Conservation (phyloP, 1,140 invertebrate species). For the Zaprionus capensis region DNA sequence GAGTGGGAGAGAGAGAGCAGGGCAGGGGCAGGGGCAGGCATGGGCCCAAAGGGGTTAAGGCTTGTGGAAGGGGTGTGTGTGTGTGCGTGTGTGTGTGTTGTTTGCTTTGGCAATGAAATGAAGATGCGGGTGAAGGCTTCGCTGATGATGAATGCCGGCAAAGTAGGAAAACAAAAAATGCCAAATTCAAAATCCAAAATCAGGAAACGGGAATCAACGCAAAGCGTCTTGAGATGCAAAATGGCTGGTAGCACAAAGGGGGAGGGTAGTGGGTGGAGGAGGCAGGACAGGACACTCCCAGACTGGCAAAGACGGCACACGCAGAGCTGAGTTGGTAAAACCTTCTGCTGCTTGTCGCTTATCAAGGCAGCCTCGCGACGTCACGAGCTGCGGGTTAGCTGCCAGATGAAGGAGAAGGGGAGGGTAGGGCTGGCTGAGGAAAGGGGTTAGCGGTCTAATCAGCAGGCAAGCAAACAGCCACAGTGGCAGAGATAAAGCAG, state of each 20-base stretch:
- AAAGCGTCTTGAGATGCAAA: slow-evolving; percentile 46
- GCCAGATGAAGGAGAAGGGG: neutral
- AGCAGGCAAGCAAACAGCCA: slow-evolving; percentile 74
- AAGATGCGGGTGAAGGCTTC: slow-evolving; percentile 68
- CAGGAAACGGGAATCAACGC: slow-evolving; percentile 69
- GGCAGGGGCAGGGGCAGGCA: neutral
- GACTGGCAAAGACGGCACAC: neutral
- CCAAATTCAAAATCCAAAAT: slow-evolving; percentile 60
- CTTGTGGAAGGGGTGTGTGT: slow-evolving; percentile 20
- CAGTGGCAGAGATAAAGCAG: slow-evolving; percentile 67
- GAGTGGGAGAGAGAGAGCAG: neutral
- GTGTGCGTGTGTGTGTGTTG: slow-evolving; percentile 48
- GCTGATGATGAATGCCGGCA: slow-evolving; percentile 65
- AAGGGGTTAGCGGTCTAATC: slow-evolving; percentile 68
- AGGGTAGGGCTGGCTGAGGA: neutral
- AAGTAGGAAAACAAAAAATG: slow-evolving; percentile 32
- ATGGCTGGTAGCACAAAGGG: slow-evolving; percentile 4
- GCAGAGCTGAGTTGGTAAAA: slow-evolving; percentile 10
- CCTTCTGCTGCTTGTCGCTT: slow-evolving; percentile 74
- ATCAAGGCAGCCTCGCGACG: slow-evolving; percentile 53
- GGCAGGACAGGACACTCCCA: slow-evolving; percentile 27
- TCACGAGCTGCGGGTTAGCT: slow-evolving; percentile 52
- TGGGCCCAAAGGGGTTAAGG: slow-evolving; percentile 28
- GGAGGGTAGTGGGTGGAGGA: neutral
- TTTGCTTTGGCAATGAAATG: slow-evolving; percentile 69